These are phyloP conservation scores for Timema cristinae DNA, from an alignment of 2,888 invertebrate species.

Conservation along the genomic window DNA sequence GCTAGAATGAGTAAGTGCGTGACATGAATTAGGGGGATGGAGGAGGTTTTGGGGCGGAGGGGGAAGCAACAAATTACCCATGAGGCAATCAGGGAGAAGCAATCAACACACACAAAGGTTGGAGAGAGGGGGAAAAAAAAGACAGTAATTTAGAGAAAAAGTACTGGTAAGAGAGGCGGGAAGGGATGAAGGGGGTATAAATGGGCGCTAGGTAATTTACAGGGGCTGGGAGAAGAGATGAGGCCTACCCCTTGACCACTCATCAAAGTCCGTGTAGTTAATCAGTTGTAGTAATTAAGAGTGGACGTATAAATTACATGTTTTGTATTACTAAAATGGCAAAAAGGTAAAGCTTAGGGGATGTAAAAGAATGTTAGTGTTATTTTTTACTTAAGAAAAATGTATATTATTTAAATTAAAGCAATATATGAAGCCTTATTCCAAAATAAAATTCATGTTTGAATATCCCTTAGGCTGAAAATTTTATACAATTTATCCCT, in stretches of 20 bases:
- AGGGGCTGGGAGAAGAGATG: not conserved
- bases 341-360: no score
- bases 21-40: not conserved
- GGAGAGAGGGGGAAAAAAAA: not conserved
- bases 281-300: not conserved
- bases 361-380: no score
- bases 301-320: not conserved
- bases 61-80: conserved; percentile 17
- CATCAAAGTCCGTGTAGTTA: not conserved
- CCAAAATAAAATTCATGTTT: no score
- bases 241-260: conserved; percentile 6
- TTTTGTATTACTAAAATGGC: no score
- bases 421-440: no score
- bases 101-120: conserved; percentile 18
- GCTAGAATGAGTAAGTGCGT: not conserved
- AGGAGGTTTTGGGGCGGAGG: conserved; percentile 2
- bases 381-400: no score
- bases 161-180: no score
- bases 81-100: conserved; percentile 23
- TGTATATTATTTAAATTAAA: no score
- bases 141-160: no score
- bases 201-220: not conserved
- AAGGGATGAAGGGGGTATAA: no score
- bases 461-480: no score
- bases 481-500: no score